Evolutionary conservation across 2,888 invertebrate genomes (phyloP).

Genomic region (Psylliodes chrysocephalus): DNA sequence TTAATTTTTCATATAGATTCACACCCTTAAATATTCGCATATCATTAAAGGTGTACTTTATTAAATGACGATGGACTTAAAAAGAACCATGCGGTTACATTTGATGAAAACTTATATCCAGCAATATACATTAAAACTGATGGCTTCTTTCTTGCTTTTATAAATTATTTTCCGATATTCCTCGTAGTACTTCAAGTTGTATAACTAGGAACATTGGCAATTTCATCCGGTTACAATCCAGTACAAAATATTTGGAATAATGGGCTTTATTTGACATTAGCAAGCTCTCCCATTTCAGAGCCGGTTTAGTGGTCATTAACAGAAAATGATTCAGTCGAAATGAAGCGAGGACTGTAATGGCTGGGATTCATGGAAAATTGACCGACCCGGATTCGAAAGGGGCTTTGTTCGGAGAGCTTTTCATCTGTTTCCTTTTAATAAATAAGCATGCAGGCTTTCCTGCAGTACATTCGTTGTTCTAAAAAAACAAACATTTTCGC

Average conservation of each 20-base stretch:
- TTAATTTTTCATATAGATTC: too few relatives aligned
- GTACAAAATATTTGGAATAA: neutral
- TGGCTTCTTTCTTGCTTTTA: too few relatives aligned
- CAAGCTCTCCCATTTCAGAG: neutral
- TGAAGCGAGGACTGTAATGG: neutral
- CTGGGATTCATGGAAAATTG: neutral
- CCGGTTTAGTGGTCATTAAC: neutral
- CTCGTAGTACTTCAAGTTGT: too few relatives aligned
- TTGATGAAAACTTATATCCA: too few relatives aligned
- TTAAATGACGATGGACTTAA: too few relatives aligned
- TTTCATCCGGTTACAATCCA: neutral
- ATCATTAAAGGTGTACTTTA: too few relatives aligned
- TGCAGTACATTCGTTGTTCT: neutral
- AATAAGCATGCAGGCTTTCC: neutral
- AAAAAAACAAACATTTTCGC: neutral
- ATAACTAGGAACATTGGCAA: too few relatives aligned
- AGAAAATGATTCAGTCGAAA: conserved; percentile 1
- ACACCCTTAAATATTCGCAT: too few relatives aligned
- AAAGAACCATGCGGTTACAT: too few relatives aligned
- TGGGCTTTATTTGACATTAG: neutral
- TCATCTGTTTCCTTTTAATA: neutral
- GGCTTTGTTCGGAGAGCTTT: neutral
- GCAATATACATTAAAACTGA: too few relatives aligned
- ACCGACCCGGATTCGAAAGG: neutral
- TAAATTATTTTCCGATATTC: too few relatives aligned